Percentiles rank a stretch among this genome's conserved stretches.
Conservation (phyloP, 2,797 vertebrate species). For the Sylvilagus floridanus region DNA sequence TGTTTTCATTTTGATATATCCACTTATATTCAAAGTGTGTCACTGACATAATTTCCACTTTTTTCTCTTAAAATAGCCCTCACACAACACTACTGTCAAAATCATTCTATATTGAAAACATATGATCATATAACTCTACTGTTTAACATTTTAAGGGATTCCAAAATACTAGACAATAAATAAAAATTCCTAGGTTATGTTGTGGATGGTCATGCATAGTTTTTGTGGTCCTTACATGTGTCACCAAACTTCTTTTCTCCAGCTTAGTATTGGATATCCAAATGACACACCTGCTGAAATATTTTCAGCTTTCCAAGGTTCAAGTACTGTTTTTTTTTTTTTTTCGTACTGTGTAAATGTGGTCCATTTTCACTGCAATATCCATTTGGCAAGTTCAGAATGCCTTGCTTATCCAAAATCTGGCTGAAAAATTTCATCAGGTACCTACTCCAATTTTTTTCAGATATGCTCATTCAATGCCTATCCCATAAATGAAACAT, state of each 20-base stretch:
- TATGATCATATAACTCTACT: background rate
- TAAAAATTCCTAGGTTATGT: accelerated
- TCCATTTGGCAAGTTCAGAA: background rate
- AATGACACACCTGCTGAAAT: background rate
- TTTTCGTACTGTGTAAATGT: background rate
- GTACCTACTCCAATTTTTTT: background rate
- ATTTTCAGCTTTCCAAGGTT: background rate
- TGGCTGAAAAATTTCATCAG: background rate
- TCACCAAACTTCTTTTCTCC: background rate
- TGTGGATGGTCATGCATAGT: background rate
- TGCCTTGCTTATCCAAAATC: background rate
- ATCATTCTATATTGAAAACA: background rate
- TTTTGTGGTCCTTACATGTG: background rate
- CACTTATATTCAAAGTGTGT: background rate
- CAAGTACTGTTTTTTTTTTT: background rate
- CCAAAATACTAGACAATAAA: background rate
- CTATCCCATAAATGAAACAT: background rate
- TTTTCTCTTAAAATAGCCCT: background rate
- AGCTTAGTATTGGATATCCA: background rate
- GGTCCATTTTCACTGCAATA: background rate
- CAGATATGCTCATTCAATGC: background rate
- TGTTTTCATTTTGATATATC: background rate
- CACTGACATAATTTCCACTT: background rate
- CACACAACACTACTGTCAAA: background rate
- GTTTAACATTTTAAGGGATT: background rate